Evolutionary conservation across 2,113 vertebrate species (phyloP), one percentile per base, ranked within the genome.

Genomic region (Corythoichthys intestinalis): DNA sequence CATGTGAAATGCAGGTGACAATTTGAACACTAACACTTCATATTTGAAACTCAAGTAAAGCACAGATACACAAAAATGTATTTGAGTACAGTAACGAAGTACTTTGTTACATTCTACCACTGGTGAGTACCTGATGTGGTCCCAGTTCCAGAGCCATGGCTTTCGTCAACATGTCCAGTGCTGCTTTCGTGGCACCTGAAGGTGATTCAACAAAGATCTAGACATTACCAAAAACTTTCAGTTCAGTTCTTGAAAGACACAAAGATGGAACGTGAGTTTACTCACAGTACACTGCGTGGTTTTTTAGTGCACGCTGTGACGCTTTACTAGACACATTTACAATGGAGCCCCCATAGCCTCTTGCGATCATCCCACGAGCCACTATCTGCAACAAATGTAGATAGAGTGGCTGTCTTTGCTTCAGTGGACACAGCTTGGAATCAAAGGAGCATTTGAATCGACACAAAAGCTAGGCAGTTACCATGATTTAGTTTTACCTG

Each of bases 311-410:
- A 0, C 93, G 76, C 75, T 93, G 92, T 0, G 96, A 96, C 0
- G 94, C 94, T 89, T 97, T 96, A 87, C 97, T 99, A 12, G 97
- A 99, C 69, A 99, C 81, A 0, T 98, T 98, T 4, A 99, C 96
- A 0, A 99, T 96, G 78, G 94, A 87, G 38, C 97, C 97, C 0
- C 93, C 90, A 1, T 75, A 72, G 41, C 92, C 92, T 46, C 92
- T 89, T 17, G 90, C 87, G 65, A 94, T 94, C 93, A 99, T 92
- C 48, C 93, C 93, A 65, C 74, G 86, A 79, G 94, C 94, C 73
- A 97, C 92, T 0, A 98, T 90, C 97, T 99, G 53, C n/a, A 56
- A 83, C 71, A 79, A 28, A 28, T 28, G 20, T 11, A 82, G 2
- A 83, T 38, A 17, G 35, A 47, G 73, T 2, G 69, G 35, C 11